These are phyloP conservation scores for Calidris pugnax DNA, from an alignment of 2,113 vertebrate species.

Conservation along the genomic window DNA sequence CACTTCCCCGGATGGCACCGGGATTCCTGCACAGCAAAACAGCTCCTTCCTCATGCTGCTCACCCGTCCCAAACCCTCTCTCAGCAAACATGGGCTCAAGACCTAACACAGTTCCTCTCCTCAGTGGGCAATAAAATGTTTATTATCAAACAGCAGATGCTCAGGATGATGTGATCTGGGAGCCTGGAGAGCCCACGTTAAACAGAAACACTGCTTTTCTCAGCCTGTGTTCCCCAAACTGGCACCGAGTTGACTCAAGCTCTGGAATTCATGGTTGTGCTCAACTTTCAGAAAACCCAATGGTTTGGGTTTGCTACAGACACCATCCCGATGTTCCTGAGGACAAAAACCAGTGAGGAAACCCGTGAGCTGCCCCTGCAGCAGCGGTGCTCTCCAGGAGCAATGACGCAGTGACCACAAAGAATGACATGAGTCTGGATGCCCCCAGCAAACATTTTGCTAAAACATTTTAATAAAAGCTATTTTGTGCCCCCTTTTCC, in stretches of 20 bases:
- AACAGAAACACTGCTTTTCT: background rate
- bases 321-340: background rate
- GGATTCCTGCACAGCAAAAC: background rate
- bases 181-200: accelerated
- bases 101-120: background rate
- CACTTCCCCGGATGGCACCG: accelerated
- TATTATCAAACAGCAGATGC: background rate
- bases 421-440: background rate
- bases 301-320: background rate
- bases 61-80: background rate
- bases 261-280: background rate
- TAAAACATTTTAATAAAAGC: background rate
- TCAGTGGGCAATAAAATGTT: background rate
- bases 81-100: background rate
- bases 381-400: accelerated
- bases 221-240: background rate
- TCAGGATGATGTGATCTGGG: background rate
- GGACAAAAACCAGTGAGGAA: background rate
- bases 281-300: accelerated
- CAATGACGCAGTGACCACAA: accelerated
- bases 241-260: background rate
- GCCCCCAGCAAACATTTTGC: background rate
- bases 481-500: background rate
- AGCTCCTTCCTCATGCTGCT: background rate
- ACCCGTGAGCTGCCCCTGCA: background rate